Evolutionary conservation across 2,888 invertebrate species (phyloP).

Genomic region (Drosophila leonis): DNA sequence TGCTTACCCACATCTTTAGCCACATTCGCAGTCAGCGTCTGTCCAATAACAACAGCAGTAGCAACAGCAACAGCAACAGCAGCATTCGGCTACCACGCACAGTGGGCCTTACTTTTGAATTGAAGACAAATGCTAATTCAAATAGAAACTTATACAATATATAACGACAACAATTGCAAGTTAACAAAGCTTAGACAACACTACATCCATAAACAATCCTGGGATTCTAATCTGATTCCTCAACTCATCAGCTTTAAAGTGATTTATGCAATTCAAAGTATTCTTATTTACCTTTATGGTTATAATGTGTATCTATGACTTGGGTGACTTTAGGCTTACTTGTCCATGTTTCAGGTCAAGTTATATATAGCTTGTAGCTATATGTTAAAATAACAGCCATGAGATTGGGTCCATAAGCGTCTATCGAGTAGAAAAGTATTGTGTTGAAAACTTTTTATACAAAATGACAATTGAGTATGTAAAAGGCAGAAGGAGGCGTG

Average conservation of each 20-base stretch:
- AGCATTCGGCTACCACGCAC: constrained; percentile 26
- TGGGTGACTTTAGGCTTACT: no score
- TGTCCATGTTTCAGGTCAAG: no score
- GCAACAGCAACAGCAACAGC: constrained; percentile 8
- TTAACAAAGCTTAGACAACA: neutral
- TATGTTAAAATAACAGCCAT: no score
- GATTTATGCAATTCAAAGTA: neutral
- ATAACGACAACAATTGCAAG: neutral
- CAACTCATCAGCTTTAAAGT: neutral
- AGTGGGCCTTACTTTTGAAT: constrained; percentile 13
- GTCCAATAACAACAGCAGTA: constrained; percentile 43
- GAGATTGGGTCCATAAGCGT: no score
- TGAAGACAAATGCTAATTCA: neutral
- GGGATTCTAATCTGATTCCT: neutral
- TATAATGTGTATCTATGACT: neutral
- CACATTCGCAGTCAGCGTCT: constrained; percentile 49
- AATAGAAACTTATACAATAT: neutral
- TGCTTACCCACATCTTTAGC: constrained; percentile 34
- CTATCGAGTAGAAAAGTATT: no score
- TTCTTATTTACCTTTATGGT: neutral
- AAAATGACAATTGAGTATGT: no score
- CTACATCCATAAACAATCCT: neutral
- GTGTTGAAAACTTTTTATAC: no score
- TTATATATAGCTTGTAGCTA: no score
- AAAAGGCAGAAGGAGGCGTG: no score